Conservation (phyloP, 2,888 invertebrate genomes). For the Tetranychus piercei region DNA sequence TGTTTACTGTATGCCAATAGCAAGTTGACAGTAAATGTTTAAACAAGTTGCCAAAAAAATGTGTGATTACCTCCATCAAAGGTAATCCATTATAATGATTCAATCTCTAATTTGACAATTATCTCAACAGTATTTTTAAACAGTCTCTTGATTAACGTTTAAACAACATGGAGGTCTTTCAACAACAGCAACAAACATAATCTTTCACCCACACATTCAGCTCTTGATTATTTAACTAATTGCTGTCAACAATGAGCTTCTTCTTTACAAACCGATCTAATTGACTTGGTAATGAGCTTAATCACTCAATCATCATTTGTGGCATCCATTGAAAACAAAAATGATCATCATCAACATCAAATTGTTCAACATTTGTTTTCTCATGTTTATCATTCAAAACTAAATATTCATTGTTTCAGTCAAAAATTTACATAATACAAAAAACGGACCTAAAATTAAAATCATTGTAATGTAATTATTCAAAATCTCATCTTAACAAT, state of each 20-base stretch:
- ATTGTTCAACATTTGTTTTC: not conserved
- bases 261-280: not conserved
- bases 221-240: not conserved
- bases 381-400: not conserved
- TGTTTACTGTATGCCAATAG: not conserved
- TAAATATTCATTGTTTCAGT: not conserved
- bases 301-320: conserved; percentile 1
- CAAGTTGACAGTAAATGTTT: not conserved
- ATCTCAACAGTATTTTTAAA: not conserved
- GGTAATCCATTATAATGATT: not conserved
- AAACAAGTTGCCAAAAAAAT: not conserved
- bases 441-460: too few species aligned
- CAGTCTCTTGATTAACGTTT: not conserved
- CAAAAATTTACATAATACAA: too few species aligned
- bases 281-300: conserved; percentile 1
- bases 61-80: not conserved
- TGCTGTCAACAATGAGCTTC: not conserved
- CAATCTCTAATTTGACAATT: not conserved
- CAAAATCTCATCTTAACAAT: too few species aligned
- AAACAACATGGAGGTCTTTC: not conserved
- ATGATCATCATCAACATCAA: not conserved
- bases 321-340: not conserved
- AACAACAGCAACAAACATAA: not conserved
- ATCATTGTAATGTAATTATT: too few species aligned
- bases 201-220: not conserved